Percentiles rank a stretch among this genome's conserved stretches.
These are phyloP conservation scores for Hylaeus anthracinus DNA, from an alignment of 1,140 invertebrate genomes.

Conservation along the genomic window DNA sequence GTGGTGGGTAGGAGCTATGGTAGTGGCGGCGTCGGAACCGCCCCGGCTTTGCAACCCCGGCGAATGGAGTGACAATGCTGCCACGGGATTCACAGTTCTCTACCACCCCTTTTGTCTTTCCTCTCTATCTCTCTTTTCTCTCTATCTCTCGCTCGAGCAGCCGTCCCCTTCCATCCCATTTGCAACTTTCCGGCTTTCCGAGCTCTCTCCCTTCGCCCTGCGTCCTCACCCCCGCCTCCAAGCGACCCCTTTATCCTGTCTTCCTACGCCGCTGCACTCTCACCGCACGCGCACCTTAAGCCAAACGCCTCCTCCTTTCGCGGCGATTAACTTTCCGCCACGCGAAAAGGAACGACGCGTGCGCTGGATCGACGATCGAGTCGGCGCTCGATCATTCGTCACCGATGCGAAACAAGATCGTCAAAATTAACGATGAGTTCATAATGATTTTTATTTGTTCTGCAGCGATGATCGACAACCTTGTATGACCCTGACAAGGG, in stretches of 20 bases:
- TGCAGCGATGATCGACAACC: too few relatives aligned
- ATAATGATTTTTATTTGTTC: too few relatives aligned
- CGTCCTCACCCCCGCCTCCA: conserved; percentile 14
- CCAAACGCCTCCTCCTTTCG: conserved; percentile 42
- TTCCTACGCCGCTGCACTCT: conserved; percentile 41
- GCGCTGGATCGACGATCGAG: not conserved
- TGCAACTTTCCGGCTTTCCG: conserved; percentile 65
- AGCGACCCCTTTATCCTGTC: conserved; percentile 46
- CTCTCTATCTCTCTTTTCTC: conserved; percentile 62
- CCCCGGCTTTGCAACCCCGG: conserved; percentile 65
- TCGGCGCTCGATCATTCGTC: not conserved
- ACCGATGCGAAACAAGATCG: too few relatives aligned
- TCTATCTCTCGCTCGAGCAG: conserved; percentile 57
- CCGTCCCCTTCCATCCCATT: conserved; percentile 65
- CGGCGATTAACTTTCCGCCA: conserved; percentile 46
- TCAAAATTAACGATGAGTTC: too few relatives aligned
- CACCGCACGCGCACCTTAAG: conserved; percentile 45
- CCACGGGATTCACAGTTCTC: conserved; percentile 70
- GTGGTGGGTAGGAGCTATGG: conserved; percentile 47
- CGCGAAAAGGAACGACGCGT: too few relatives aligned
- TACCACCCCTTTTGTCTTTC: conserved; percentile 68
- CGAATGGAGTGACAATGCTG: conserved; percentile 72
- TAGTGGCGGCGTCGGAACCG: conserved; percentile 65
- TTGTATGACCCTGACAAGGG: too few relatives aligned
- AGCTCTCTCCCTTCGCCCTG: not conserved